These are phyloP conservation scores for Parotocinclus haroldoi DNA, from an alignment of 2,797 vertebrate species.

Conservation along the genomic window DNA sequence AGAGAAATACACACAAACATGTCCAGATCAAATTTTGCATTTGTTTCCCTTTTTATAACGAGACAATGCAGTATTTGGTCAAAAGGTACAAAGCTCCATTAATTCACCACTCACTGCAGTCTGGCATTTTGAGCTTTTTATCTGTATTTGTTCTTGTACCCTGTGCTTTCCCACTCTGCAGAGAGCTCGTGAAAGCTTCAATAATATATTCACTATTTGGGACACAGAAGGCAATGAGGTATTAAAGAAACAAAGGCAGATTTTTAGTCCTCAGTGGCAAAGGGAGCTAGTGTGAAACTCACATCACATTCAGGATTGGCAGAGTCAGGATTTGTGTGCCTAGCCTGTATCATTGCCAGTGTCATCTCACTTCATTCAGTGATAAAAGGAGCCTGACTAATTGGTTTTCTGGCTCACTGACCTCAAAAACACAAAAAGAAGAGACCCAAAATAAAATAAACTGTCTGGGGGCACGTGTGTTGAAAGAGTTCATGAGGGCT, in stretches of 20 bases:
- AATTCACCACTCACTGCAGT: background rate
- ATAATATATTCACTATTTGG: constrained; percentile 3
- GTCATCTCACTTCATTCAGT: constrained; percentile 44
- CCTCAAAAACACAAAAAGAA: constrained; percentile 57
- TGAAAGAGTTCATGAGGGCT: constrained; percentile 25
- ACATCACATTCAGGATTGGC: constrained; percentile 22
- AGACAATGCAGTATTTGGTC: too few relatives aligned
- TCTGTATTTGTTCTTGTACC: constrained; percentile 2
- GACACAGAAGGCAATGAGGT: background rate
- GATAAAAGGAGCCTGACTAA: constrained; percentile 53
- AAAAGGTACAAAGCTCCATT: too few relatives aligned
- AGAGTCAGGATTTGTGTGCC: constrained; percentile 27
- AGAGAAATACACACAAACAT: too few relatives aligned
- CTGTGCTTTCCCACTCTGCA: too few relatives aligned
- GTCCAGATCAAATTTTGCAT: too few relatives aligned
- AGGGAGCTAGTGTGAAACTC: constrained; percentile 11
- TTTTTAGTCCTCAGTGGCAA: background rate
- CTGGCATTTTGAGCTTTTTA: constrained; percentile 28
- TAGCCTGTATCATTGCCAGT: constrained; percentile 36
- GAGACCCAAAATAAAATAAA: constrained; percentile 46
- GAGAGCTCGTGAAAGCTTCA: too few relatives aligned
- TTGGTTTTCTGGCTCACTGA: constrained; percentile 63
- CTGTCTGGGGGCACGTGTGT: constrained; percentile 37
- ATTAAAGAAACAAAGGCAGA: constrained; percentile 9
- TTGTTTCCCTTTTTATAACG: too few relatives aligned